Base-by-base conservation (phyloP, 2,797 vertebrate genomes). In the Chlorospingus semifuscus region DNA sequence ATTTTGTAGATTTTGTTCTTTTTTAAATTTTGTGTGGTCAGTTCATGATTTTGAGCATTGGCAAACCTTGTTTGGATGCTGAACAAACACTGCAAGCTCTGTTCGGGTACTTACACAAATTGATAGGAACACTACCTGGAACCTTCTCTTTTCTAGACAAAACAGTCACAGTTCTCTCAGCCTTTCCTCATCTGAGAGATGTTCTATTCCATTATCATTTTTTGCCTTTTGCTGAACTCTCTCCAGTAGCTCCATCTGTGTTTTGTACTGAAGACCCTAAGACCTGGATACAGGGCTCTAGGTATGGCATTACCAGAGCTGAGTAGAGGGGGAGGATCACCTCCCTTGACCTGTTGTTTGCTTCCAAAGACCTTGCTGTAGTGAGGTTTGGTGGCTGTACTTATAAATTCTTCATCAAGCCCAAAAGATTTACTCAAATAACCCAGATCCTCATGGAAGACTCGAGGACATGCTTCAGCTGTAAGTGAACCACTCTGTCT, bases 61-160 rank as follows among this genome's bases (percentile, higher is more conserved):
- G 8, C 27, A 72, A 84, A 81, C 2, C 9, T 82, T 87, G 22
- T n/a, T 82, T 82, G 55, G 8, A 27, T 72, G 30, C 46, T 69
- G 37, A 84, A 18, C 11, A 57, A 79, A 9, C 34, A 8, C 19
- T 49, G 27, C 30, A 50, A 8, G 9, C 30, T 55, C 21, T 77
- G 20, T 64, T 89, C 17, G 68, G 4, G 7, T 77, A 10, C 16
- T 56, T 44, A 11, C 0, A 12, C 19, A 55, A 39, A 32, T 30
- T 46, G n/a, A 19, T 60, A 29, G 36, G 41, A 84, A 24, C 8
- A 17, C 9, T 4, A 4, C 30, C 30, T 0, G 0, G 0, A 76
- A 5, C n/a, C 44, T 69, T 75, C n/a, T 50, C 12, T 65, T 91
- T 19, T 52, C n/a, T 3, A 22, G 30, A 22, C 37, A 80, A 11